Evolutionary conservation across 2,113 vertebrate genomes (phyloP), one percentile per base, ranked within the genome.

Genomic region (Actinemys pallida): DNA sequence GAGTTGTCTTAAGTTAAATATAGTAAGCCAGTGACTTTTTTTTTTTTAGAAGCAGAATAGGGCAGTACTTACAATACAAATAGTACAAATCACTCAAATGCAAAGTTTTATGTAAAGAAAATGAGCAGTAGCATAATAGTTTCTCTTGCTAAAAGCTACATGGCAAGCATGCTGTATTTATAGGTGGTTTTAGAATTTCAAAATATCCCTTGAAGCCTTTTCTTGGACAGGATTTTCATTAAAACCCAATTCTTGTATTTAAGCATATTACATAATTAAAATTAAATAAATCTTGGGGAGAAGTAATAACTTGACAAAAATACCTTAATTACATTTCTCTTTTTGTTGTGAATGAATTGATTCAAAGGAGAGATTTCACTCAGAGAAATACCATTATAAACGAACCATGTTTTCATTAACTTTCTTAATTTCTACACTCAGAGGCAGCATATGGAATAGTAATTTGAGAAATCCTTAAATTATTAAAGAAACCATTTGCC

Each of bases 241-340:
- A 96, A 96, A 96, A 84, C 20, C 4, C 49, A 50, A 83, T 49
- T 91, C 90, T 92, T 95, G 76, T 90, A 95, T 96, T 96, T 97
- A 97, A 95, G 82, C 84, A 96, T 17, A 84, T 96, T 94, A 84
- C 47, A 87, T 91, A 95, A 97, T 97, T 96, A 96, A 97, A 96
- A 96, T 96, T 96, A 94, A 95, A 79, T 94, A 93, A 96, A 79
- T 94, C 94, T 96, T 95, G 84, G 27, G 91, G 86, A 88, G 90
- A 95, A 97, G 76, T 87, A 94, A 87, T 92, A 96, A 90, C 91
- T 95, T 84, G 53, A 89, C 76, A 81, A 91, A 93, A 83, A 54
- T 56, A 56, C 12, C 92, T 81, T 95, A 83, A 95, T 96, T 93
- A 92, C 84, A 45, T 93, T 88, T 90, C 1, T 86, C 82, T 87